These are phyloP conservation scores for Paedocypris micromegethes DNA, from an alignment of 2,797 vertebrate genomes.

Conservation along the genomic window DNA sequence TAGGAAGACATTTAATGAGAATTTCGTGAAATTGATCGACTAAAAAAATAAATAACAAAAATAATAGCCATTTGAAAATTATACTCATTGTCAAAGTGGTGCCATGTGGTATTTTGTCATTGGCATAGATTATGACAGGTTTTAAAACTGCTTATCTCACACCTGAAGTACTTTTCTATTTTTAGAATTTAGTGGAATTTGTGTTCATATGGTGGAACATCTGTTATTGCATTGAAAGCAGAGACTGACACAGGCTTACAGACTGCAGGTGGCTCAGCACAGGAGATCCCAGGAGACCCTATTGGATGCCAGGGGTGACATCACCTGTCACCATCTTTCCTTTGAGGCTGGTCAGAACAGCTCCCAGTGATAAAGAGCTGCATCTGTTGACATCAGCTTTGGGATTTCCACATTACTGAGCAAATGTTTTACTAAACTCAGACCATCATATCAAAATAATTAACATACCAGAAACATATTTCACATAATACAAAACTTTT, in stretches of 20 bases:
- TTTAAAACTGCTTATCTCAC: conserved; percentile 1
- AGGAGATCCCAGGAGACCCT: conserved; percentile 19
- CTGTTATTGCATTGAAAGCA: conserved; percentile 1
- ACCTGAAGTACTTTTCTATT: conserved; percentile 20
- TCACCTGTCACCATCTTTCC: conserved; percentile 34
- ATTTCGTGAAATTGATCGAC: no score
- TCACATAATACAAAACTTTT: no score
- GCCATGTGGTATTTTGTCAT: no score
- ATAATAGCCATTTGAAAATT: no score
- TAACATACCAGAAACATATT: no score
- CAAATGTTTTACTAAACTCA: background rate
- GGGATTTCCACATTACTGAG: conserved; percentile 4
- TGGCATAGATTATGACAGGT: background rate
- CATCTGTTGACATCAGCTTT: conserved; percentile 19
- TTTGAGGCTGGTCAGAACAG: conserved; percentile 10
- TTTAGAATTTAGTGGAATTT: conserved; percentile 9
- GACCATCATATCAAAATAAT: conserved; percentile 1
- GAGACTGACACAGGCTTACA: background rate
- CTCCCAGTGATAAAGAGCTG: conserved; percentile 15
- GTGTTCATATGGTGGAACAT: conserved; percentile 10
- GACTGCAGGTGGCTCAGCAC: conserved; percentile 16
- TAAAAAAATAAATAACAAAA: no score
- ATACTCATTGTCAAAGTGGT: no score
- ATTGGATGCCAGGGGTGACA: conserved; percentile 42
- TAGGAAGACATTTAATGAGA: no score